A percentile compares a stretch with the other conserved stretches of the same genome.
These are phyloP conservation scores for Pimephales promelas DNA, from an alignment of 2,113 vertebrate species.

Conservation along the genomic window DNA sequence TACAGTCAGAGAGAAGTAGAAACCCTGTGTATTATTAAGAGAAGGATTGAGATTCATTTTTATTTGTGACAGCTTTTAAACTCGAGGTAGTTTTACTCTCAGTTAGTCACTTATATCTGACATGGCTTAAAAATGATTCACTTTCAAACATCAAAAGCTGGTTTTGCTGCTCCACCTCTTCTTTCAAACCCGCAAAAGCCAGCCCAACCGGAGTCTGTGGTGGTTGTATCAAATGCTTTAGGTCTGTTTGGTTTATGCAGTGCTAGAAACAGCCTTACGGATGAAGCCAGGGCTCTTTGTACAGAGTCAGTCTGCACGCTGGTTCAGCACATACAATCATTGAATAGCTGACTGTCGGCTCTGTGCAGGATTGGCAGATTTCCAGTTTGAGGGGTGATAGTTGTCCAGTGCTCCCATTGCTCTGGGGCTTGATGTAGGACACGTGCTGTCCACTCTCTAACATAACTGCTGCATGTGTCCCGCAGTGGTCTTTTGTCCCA, in stretches of 20 bases:
- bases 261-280: background rate
- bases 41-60: background rate
- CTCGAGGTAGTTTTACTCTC: background rate
- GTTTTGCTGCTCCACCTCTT: background rate
- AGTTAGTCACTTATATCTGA: background rate
- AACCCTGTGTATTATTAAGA: background rate
- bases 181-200: constrained; percentile 10
- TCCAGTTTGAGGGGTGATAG: constrained; percentile 25
- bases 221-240: background rate
- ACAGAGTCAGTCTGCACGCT: background rate
- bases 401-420: background rate
- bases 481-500: constrained; percentile 21
- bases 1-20: background rate
- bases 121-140: background rate
- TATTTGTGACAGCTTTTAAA: background rate
- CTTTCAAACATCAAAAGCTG: background rate
- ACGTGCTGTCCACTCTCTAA: background rate
- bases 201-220: background rate
- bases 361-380: constrained; percentile 17
- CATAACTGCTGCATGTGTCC: background rate
- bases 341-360: constrained; percentile 3
- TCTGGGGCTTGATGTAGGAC: constrained; percentile 14
- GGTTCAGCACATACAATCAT: constrained; percentile 10
- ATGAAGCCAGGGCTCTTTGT: constrained; percentile 2
- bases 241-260: background rate